Base-by-base conservation (phyloP, 2,113 vertebrate species). In the Callipepla squamata region DNA sequence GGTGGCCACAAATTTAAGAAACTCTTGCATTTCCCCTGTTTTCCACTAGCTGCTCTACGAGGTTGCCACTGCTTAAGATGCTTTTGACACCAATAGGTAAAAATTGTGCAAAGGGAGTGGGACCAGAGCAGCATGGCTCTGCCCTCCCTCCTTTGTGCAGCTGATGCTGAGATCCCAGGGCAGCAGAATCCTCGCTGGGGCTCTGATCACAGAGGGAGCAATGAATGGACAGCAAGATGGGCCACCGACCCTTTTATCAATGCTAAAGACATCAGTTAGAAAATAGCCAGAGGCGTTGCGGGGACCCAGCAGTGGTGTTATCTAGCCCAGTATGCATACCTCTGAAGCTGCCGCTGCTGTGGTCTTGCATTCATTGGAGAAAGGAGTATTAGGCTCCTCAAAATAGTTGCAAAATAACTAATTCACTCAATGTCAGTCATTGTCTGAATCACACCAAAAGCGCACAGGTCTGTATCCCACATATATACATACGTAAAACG, bases 401-500 rank as follows among this genome's bases (percentile, higher is more conserved):
- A 88, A 88, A 94, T 69, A 78, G 44, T 73, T 61, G 73, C 32
- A 51, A 66, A 92, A 42, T 70, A 86, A 53, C 42, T 80, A 76
- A 65, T 84, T 81, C 32, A 75, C 40, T 55, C 66, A 51, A 50
- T 32, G 61, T 38, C 53, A 76, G 30, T 93, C 82, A 75, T 51
- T 85, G 44, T 63, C 65, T 83, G 82, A 57, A 65, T 92, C 87
- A 77, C 38, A 79, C 6, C 1, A 1, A 85, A 90, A 85, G 57
- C 48, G 28, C 57, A 67, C 57, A 63, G 30, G 90, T 80, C 73
- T 88, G 53, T 68, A 78, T 86, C 68, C 80, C 79, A 80, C 48
- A 67, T 69, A 74, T 51, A 83, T 92, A 67, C 47, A 42, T 78
- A 84, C 0, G 61, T 93, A 94, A 96, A 94, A 93, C 66, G 80